Evolutionary conservation across 2,797 vertebrate species (phyloP), one percentile per base, ranked within the genome.

Genomic region (Carduelis carduelis): DNA sequence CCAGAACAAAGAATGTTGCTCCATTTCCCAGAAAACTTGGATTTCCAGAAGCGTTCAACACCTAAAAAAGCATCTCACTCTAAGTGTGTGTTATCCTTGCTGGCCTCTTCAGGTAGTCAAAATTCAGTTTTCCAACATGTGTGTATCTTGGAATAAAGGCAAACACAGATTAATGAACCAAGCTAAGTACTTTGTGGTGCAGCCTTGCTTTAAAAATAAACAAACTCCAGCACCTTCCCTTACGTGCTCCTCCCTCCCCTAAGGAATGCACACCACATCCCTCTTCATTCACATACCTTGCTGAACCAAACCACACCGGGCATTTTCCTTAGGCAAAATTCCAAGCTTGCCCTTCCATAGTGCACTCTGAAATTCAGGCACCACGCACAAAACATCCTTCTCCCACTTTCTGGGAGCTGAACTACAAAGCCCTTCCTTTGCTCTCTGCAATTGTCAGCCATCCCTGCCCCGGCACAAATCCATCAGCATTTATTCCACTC

Each of bases 371-470:
- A 76, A 28, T 49, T 41, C 85, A 27, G 60, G n/a, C n/a, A 68
- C 46, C 24, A 18, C 0, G 5, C 34, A 61, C 71, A n/a, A 46
- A 0, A 0, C 0, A 9, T 4, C 35, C 44, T 93, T 17, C 20
- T 76, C 49, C 27, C 1, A 0, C 44, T 14, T 53, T 43, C 61
- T 30, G 30, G 35, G 19, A 80, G 61, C 50, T 70, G 27, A 50
- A 53, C 27, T 52, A 37, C 74, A 37, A 52, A 87, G 64, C 9
- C 22, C 5, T 57, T 17, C 22, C 44, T 70, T 4, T 57, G 68
- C 84, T 71, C n/a, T 4, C 57, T 56, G 50, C 70, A 61, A 5
- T 5, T 11, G 6, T 12, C 35, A 75, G 41, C 71, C 53, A 5
- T 13, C 47, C 72, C 59, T 61, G 53, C 57, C 39, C 0, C 0